Percentiles rank a stretch among this genome's conserved stretches.
These are phyloP conservation scores for Desmophyllum pertusum DNA, from an alignment of 92 coral and sea anemone genomes.

Conservation along the genomic window DNA sequence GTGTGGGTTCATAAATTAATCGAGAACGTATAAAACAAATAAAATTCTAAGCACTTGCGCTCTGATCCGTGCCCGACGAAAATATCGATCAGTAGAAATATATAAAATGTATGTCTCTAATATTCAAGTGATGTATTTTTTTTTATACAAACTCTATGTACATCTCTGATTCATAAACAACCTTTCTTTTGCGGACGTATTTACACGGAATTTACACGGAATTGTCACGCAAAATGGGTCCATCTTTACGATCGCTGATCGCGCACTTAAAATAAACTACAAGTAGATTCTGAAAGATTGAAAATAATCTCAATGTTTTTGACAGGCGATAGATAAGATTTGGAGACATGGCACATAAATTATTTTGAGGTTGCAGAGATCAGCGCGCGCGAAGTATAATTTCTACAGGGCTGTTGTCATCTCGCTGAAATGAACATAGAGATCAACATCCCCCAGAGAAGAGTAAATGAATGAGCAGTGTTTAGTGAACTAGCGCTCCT, in stretches of 20 bases:
- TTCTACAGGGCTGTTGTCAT: constrained; percentile 9
- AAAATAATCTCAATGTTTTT: constrained; percentile 19
- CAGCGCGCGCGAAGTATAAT: too few species aligned
- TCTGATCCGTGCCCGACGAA: constrained; percentile 47
- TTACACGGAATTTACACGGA: constrained; percentile 6
- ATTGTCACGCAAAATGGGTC: not conserved
- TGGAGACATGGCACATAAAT: not conserved
- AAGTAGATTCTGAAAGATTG: constrained; percentile 28
- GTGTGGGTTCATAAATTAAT: constrained; percentile 64
- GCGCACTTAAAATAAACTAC: constrained; percentile 19
- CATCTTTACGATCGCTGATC: not conserved
- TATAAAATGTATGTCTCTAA: constrained; percentile 56
- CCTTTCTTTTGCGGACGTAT: constrained; percentile 6
- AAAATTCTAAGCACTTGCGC: constrained; percentile 38
- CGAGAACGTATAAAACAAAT: constrained; percentile 64
- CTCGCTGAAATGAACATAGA: constrained; percentile 32
- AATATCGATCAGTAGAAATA: constrained; percentile 59
- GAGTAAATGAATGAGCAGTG: constrained; percentile 1
- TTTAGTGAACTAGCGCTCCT: constrained; percentile 7
- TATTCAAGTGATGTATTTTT: constrained; percentile 41
- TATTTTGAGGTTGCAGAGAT: too few species aligned
- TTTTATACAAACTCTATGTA: constrained; percentile 45
- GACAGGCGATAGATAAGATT: constrained; percentile 25
- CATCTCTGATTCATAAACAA: constrained; percentile 28
- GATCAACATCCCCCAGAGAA: constrained; percentile 9